Evolutionary conservation across 2,888 invertebrate genomes (phyloP).

Genomic region (Euclidia mi): DNA sequence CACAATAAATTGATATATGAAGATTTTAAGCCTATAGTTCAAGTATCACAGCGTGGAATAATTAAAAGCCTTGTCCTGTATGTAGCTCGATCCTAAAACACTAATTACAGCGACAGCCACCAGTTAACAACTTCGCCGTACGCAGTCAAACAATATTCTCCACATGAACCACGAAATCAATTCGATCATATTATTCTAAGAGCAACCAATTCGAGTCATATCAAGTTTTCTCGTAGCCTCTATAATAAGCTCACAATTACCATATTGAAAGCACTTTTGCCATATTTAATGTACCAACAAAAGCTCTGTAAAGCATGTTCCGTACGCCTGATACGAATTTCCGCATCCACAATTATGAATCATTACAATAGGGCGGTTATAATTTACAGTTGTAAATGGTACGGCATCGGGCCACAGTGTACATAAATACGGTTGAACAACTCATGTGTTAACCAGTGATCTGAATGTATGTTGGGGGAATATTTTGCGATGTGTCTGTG

Average conservation of each 20-base stretch:
- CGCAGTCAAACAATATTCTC: too few species aligned
- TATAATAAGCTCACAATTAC: constrained; percentile 15
- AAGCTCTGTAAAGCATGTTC: constrained; percentile 18
- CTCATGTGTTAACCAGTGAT: constrained; percentile 9
- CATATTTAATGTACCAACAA: constrained; percentile 13
- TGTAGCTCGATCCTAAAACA: too few species aligned
- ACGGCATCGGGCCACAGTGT: constrained; percentile 19
- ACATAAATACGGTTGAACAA: constrained; percentile 24
- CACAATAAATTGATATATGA: too few species aligned
- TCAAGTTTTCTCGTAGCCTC: neutral
- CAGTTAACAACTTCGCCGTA: too few species aligned
- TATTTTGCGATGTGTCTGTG: too few species aligned
- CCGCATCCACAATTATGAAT: constrained; percentile 65
- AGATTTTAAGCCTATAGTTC: too few species aligned
- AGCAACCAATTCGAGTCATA: too few species aligned
- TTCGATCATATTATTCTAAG: too few species aligned
- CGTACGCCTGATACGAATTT: constrained; percentile 49
- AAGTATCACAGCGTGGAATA: too few species aligned
- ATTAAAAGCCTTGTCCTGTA: too few species aligned
- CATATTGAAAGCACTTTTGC: neutral
- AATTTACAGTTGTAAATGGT: constrained; percentile 64
- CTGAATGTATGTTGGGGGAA: constrained; percentile 6
- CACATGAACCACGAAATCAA: too few species aligned
- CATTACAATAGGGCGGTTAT: constrained; percentile 63
- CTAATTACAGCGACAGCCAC: too few species aligned